Base-by-base conservation (phyloP, 2,888 invertebrate species). In the Caenorhabditis angaria region DNA sequence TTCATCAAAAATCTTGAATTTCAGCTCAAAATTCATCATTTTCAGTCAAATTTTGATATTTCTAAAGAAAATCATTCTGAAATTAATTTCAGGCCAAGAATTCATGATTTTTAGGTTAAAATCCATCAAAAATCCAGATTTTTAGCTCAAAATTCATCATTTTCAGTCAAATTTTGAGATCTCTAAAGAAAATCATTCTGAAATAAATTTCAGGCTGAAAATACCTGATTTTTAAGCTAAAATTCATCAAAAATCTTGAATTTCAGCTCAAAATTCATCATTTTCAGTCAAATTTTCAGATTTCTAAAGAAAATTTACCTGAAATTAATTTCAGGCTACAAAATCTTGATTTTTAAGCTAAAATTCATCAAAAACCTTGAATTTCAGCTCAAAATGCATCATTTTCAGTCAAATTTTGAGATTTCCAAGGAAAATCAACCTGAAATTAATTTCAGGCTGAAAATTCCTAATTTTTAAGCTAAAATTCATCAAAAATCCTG, bases 281-380 rank as follows among this genome's bases (percentile, higher is more conserved):
- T 10, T 14, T 35, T 35, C 6, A 68, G 28, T 68, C 72, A 72
- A 0, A 72, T 61, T 65, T 72, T 72, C 51, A 67, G 10, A 12
- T 27, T 24, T 25, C 41, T 5, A n/a, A 66, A 12, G 27, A 55
- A 18, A 54, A 32, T 8, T 10, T 8, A 32, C 10, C 32, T 8
- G 32, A 10, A 5, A 10, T 5, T 8, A 32, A 32, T 32, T 29
- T 53, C 22, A 1, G 10, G 5, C 22, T 53, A 1, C 50, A 29
- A 18, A 4, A 4, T n/a, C 18, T 12, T 48, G 14, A 4, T 20
- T 48, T 48, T n/a, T n/a, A n/a, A n/a, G 14, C 48, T 20, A 3
- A 48, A 10, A n/a, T 18, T 48, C 50, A 22, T 24, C 3, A 50
- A 50, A 50, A 50, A 50, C 6, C 14, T 14, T 35, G 8, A 35